Percentiles rank a stretch among this genome's conserved stretches.
These are phyloP conservation scores for Drosophila pachea DNA, from an alignment of 1,140 invertebrate species.

Conservation along the genomic window DNA sequence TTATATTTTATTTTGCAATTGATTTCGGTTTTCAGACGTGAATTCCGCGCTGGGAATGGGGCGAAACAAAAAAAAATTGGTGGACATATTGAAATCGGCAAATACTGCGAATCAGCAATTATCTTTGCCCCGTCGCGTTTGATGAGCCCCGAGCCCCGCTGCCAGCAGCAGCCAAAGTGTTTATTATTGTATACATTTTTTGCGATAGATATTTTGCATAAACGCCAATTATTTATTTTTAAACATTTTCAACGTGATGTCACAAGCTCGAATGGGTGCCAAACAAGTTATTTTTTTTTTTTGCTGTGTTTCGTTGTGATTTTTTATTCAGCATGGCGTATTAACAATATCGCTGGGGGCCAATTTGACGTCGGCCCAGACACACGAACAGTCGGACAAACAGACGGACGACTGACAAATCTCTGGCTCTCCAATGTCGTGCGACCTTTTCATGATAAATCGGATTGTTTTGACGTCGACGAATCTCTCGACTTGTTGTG, in stretches of 20 bases:
- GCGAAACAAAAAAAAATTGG: constrained; percentile 30
- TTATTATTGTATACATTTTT: no score
- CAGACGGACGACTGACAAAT: no score
- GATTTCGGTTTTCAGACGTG: constrained; percentile 35
- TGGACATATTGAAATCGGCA: constrained; percentile 7
- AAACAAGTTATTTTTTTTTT: constrained; percentile 49
- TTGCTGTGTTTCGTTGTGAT: no score
- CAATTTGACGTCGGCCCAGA: constrained; percentile 3
- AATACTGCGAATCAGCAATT: constrained; percentile 26
- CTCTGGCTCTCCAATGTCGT: constrained; percentile 39
- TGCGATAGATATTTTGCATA: constrained; percentile 39
- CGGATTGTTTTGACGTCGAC: constrained; percentile 59
- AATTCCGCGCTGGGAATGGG: constrained; percentile 38
- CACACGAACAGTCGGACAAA: no score
- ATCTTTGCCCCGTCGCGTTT: constrained; percentile 42
- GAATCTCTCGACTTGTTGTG: constrained; percentile 27
- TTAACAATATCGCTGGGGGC: constrained; percentile 36
- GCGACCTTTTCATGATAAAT: constrained; percentile 57
- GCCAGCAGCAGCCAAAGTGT: constrained; percentile 1
- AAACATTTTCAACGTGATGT: constrained; percentile 73
- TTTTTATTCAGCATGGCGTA: constrained; percentile 38
- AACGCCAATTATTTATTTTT: constrained; percentile 69
- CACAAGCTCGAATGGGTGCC: constrained; percentile 52
- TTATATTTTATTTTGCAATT: constrained; percentile 50
- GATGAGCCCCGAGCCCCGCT: constrained; percentile 40